These are phyloP conservation scores for Sitophilus oryzae DNA, from an alignment of 1,140 invertebrate species.

Conservation along the genomic window DNA sequence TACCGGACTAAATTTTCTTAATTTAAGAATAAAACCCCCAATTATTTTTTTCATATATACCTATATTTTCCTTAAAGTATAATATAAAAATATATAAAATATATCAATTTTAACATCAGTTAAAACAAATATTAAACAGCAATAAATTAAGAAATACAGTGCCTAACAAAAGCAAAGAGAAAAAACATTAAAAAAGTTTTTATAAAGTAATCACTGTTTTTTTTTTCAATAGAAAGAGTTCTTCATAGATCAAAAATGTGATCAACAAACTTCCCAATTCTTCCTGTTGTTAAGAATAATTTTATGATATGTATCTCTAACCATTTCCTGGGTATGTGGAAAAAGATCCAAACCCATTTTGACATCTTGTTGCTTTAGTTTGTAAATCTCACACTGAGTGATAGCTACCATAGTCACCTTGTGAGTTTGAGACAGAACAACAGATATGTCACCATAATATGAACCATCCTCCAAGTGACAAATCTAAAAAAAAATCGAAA, in stretches of 20 bases:
- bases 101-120: too few species aligned
- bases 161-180: too few species aligned
- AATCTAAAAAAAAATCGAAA: conserved; percentile 7
- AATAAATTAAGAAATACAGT: too few species aligned
- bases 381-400: neutral
- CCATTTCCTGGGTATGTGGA: neutral
- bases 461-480: conserved; percentile 5
- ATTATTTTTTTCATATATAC: too few species aligned
- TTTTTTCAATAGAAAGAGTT: neutral
- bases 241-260: neutral
- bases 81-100: too few species aligned
- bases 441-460: conserved; percentile 7
- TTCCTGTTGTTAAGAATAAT: neutral
- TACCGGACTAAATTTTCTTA: too few species aligned
- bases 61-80: too few species aligned
- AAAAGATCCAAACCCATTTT: neutral
- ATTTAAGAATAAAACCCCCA: too few species aligned
- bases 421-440: neutral
- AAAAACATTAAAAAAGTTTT: too few species aligned
- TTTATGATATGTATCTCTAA: neutral
- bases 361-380: neutral
- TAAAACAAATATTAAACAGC: too few species aligned
- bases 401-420: conserved; percentile 8
- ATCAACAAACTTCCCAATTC: neutral
- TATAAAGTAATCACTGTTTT: too few species aligned